Percentiles rank a stretch among this genome's conserved stretches.
Conservation (phyloP, 2,888 invertebrate genomes). For the Aphodius sticticus region DNA sequence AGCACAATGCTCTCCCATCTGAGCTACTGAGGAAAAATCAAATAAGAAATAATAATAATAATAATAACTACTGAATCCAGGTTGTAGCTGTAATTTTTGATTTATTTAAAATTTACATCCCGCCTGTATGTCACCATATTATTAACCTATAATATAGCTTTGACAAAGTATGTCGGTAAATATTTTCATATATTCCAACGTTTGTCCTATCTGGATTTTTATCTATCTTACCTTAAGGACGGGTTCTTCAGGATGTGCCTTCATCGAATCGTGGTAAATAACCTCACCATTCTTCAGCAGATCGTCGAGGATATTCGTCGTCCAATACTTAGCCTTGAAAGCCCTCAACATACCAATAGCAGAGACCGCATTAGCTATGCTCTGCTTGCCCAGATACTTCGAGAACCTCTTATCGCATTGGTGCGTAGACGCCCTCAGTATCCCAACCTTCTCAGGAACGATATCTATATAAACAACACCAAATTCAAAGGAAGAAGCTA, state of each 20-base stretch:
- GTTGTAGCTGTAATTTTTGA: no score
- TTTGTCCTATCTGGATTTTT: no score
- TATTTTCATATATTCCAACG: no score
- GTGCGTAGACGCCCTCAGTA: slow-evolving; percentile 55
- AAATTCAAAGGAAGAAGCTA: not conserved
- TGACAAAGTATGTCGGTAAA: no score
- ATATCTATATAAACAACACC: slow-evolving; percentile 41
- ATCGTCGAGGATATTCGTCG: slow-evolving; percentile 54
- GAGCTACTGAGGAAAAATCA: no score
- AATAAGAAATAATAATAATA: no score
- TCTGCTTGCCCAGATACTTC: slow-evolving; percentile 51
- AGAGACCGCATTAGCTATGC: slow-evolving; percentile 55
- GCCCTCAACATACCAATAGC: slow-evolving; percentile 57
- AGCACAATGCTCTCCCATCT: no score
- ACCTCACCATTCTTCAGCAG: slow-evolving; percentile 56
- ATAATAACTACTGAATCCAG: no score
- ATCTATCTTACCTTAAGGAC: slow-evolving; percentile 37
- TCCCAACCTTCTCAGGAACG: slow-evolving; percentile 50
- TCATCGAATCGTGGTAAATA: slow-evolving; percentile 53
- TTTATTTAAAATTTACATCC: no score
- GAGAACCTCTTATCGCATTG: slow-evolving; percentile 54
- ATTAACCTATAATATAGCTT: no score
- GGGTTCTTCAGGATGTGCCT: slow-evolving; percentile 41
- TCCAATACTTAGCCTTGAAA: slow-evolving; percentile 56
- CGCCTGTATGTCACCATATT: no score